phyloP scores from a whole-genome alignment of 2,888 invertebrate genomes.

The Synergus itoensis region DNA sequence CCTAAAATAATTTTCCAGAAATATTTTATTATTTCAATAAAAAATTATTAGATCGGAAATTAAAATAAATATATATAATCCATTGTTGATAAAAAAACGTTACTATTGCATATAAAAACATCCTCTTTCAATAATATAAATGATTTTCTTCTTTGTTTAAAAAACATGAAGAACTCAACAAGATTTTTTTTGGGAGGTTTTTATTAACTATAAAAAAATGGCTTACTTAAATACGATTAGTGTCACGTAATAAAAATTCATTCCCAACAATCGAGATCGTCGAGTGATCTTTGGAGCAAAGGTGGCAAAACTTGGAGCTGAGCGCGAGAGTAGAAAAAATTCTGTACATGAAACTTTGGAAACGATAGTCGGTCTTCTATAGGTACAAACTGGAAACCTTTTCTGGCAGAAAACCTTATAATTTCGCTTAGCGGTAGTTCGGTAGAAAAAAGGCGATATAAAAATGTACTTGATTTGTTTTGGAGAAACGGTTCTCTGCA shows the following conservation, averaged over 20 bases:
- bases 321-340: conserved; percentile 29
- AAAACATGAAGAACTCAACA: not conserved
- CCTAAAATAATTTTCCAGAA: not conserved
- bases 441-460: conserved; percentile 37
- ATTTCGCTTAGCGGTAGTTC: conserved; percentile 26
- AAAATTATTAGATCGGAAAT: not conserved
- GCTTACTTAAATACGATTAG: conserved; percentile 13
- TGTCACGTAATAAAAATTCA: conserved; percentile 11
- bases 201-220: conserved; percentile 4
- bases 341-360: conserved; percentile 29
- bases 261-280: conserved; percentile 4
- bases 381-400: not conserved
- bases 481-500: not conserved
- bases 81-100: not conserved
- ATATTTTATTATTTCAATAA: not conserved
- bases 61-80: not conserved
- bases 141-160: not conserved
- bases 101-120: not conserved
- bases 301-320: conserved; percentile 22
- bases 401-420: not conserved
- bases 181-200: not conserved
- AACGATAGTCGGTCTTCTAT: conserved; percentile 25
- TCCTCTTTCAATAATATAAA: not conserved
- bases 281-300: conserved; percentile 2
- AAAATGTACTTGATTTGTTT: conserved; percentile 13